phyloP scores from a whole-genome alignment of 2,113 vertebrate genomes.

The Scomber scombrus region DNA sequence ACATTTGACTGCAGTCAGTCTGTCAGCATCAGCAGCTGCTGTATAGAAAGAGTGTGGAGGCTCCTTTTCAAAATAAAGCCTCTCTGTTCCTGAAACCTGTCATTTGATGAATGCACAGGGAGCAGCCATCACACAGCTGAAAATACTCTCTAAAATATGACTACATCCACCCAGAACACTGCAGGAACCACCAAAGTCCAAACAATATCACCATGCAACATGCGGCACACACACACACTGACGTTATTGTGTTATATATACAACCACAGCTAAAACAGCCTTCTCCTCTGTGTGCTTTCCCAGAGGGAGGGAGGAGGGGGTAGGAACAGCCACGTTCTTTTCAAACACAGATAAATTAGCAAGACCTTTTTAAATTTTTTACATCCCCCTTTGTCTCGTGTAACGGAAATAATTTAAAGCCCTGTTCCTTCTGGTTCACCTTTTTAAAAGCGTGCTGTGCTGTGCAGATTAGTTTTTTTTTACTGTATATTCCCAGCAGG shows the following conservation, averaged over 20 bases:
- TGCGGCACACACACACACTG: constrained; percentile 22
- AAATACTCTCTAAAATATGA: constrained; percentile 26
- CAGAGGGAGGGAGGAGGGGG: neutral
- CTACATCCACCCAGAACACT: constrained; percentile 12
- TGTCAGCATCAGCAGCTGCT: neutral
- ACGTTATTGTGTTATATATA: constrained; percentile 1
- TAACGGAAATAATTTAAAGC: constrained; percentile 40
- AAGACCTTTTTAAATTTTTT: constrained; percentile 46
- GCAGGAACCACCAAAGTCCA: constrained; percentile 26
- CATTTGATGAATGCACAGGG: constrained; percentile 29
- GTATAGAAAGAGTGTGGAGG: neutral
- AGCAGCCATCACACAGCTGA: constrained; percentile 19
- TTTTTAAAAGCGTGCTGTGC: constrained; percentile 23
- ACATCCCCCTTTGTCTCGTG: constrained; percentile 30
- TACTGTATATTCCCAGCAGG: constrained; percentile 21
- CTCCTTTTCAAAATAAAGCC: constrained; percentile 26
- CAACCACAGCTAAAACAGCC: constrained; percentile 14
- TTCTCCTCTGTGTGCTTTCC: constrained; percentile 5
- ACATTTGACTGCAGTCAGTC: neutral
- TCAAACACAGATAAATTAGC: constrained; percentile 31
- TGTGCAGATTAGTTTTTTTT: neutral
- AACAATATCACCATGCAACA: constrained; percentile 28
- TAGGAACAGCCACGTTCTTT: constrained; percentile 17
- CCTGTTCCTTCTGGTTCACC: constrained; percentile 28
- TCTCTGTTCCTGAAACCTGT: constrained; percentile 19